These are phyloP conservation scores for Rhinolophus ferrumequinum DNA, from an alignment of 2,113 vertebrate species.

Conservation along the genomic window DNA sequence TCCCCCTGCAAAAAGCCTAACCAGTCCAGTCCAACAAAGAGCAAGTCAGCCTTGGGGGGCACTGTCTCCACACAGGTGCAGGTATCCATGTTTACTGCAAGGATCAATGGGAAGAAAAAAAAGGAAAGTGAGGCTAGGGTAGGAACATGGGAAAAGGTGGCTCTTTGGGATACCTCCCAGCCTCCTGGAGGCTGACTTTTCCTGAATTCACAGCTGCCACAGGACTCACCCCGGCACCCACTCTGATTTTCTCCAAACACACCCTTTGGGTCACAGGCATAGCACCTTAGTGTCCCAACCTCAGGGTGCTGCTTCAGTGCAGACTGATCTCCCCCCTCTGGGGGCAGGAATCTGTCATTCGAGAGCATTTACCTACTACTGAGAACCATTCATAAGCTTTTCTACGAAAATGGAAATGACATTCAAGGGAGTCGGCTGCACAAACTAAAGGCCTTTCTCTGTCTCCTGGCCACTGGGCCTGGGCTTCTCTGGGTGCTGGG, in stretches of 20 bases:
- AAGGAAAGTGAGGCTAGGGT: background rate
- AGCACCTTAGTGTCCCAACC: background rate
- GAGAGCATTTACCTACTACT: background rate
- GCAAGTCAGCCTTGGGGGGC: background rate
- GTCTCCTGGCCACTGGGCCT: background rate
- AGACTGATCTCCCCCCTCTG: background rate
- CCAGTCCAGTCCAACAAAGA: background rate
- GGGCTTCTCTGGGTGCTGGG: background rate
- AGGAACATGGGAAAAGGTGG: background rate
- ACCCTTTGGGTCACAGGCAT: background rate
- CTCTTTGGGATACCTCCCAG: background rate
- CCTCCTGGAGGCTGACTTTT: background rate
- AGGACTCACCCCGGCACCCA: background rate
- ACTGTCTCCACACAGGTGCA: background rate
- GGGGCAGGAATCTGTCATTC: background rate
- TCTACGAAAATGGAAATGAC: background rate
- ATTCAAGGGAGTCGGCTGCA: background rate
- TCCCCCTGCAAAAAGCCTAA: background rate
- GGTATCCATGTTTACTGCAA: background rate
- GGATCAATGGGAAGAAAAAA: background rate
- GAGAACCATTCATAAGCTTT: background rate
- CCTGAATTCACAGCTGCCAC: background rate
- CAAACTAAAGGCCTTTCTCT: background rate
- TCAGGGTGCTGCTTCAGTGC: background rate
- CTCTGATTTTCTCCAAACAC: no score